Percentiles rank a stretch among this genome's conserved stretches.
phyloP scores from a whole-genome alignment of 2,113 vertebrate species.

The Vireo altiloquus region DNA sequence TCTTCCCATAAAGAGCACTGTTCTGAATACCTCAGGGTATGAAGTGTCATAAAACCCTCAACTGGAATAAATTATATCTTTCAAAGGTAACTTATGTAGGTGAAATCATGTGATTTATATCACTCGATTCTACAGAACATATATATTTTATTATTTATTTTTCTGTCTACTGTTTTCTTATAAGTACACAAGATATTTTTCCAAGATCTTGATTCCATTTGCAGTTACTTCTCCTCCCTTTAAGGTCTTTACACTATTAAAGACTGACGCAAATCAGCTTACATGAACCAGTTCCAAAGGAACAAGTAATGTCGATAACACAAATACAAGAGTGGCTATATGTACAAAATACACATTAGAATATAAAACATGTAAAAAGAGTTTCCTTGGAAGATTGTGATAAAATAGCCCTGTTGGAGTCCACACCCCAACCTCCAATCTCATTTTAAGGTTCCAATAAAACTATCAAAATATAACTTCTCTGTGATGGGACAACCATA shows the following conservation, averaged over 20 bases:
- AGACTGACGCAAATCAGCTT: not conserved
- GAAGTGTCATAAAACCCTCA: not conserved
- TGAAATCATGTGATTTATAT: not conserved
- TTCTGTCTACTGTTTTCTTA: not conserved
- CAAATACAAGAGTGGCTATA: not conserved
- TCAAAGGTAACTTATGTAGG: not conserved
- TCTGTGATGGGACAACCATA: not conserved
- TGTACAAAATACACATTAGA: not conserved
- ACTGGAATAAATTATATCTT: not conserved
- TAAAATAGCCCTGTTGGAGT: not conserved
- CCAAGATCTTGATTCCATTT: not conserved
- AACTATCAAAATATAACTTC: not conserved
- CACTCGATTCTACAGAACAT: not conserved
- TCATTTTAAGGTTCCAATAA: not conserved
- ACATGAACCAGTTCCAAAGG: not conserved
- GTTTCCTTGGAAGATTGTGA: not conserved
- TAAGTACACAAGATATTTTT: not conserved
- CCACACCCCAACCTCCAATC: fast-evolving
- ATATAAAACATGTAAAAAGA: not conserved
- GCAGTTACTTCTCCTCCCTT: not conserved
- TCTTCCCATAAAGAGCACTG: not conserved
- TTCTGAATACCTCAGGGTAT: not conserved
- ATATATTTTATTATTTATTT: not conserved
- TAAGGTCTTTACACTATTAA: not conserved
- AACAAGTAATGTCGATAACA: not conserved